Conservation (phyloP, 37 sponge, comb jelly and placozoan species). For the Ianthella basta region DNA sequence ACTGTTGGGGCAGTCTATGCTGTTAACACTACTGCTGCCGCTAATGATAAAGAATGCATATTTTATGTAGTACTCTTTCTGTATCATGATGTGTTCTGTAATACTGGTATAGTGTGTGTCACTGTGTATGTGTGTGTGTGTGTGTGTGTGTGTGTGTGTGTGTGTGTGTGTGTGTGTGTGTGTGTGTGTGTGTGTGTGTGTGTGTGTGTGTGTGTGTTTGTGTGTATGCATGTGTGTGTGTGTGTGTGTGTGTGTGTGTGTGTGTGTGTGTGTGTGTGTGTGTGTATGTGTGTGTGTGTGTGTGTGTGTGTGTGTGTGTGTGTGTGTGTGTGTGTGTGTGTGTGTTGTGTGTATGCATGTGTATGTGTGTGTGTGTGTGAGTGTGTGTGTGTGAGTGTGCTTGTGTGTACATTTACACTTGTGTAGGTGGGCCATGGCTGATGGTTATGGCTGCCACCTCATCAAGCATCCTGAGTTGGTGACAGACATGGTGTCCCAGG, state of each 20-base stretch:
- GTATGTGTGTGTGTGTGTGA: neutral
- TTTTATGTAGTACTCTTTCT: no score
- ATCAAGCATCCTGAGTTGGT: constrained; percentile 78
- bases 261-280: neutral
- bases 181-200: neutral
- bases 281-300: neutral
- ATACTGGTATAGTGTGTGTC: no score
- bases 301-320: constrained; percentile 3
- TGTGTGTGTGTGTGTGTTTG: neutral
- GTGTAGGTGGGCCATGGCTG: constrained; percentile 40
- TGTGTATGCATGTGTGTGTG: neutral
- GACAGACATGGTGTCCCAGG: constrained; percentile 74
- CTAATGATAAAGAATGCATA: no score
- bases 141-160: neutral
- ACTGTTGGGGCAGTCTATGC: no score
- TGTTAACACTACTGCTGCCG: no score
- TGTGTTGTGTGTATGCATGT: no score
- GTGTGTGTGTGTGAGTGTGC: neutral
- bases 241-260: neutral
- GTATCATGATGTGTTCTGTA: no score
- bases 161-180: neutral
- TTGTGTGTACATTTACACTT: neutral
- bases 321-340: neutral
- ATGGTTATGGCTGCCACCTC: constrained; percentile 81
- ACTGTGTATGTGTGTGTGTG: neutral